A percentile compares a stretch with the other conserved stretches of the same genome.
Evolutionary conservation across 53 echinoderm and acorn worm species (phyloP).

Genomic region (Patiria pectinifera): DNA sequence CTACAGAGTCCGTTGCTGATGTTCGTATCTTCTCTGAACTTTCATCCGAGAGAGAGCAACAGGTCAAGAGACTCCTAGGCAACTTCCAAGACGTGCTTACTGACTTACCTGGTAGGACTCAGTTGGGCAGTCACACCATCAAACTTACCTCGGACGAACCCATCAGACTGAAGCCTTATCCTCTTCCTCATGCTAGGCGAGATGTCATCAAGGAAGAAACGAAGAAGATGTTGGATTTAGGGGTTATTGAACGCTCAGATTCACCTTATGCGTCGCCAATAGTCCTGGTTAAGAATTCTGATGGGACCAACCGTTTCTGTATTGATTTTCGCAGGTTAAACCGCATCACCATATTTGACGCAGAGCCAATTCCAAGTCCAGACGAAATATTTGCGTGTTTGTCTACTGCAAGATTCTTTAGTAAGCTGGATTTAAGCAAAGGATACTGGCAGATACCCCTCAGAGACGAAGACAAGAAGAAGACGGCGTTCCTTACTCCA

Average conservation of each 20-base stretch:
- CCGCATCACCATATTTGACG: slow-evolving; percentile 42
- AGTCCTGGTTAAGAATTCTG: slow-evolving; percentile 44
- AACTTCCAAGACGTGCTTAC: slow-evolving; percentile 41
- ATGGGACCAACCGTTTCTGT: slow-evolving; percentile 1
- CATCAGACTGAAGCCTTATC: slow-evolving; percentile 28
- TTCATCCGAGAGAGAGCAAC: background rate
- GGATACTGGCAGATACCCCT: slow-evolving; percentile 42
- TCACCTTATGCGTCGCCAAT: slow-evolving; percentile 58
- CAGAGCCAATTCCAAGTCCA: slow-evolving; percentile 48
- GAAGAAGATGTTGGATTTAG: no score
- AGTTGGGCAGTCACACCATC: slow-evolving; percentile 15
- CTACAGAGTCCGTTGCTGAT: slow-evolving; percentile 4
- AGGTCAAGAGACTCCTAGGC: slow-evolving; percentile 7
- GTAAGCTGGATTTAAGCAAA: slow-evolving; percentile 40
- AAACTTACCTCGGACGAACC: slow-evolving; percentile 20
- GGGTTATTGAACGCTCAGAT: slow-evolving; percentile 22
- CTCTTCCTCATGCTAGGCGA: slow-evolving; percentile 30
- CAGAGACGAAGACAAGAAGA: background rate
- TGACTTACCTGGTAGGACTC: slow-evolving; percentile 52
- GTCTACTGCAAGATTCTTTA: slow-evolving; percentile 35
- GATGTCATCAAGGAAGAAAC: slow-evolving; percentile 17
- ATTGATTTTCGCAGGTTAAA: slow-evolving; percentile 51
- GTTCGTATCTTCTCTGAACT: background rate
- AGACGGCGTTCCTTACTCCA: slow-evolving; percentile 55
- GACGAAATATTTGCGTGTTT: slow-evolving; percentile 56